Evolutionary conservation across 2,888 invertebrate species (phyloP).

Genomic region (Punctoribates punctum): DNA sequence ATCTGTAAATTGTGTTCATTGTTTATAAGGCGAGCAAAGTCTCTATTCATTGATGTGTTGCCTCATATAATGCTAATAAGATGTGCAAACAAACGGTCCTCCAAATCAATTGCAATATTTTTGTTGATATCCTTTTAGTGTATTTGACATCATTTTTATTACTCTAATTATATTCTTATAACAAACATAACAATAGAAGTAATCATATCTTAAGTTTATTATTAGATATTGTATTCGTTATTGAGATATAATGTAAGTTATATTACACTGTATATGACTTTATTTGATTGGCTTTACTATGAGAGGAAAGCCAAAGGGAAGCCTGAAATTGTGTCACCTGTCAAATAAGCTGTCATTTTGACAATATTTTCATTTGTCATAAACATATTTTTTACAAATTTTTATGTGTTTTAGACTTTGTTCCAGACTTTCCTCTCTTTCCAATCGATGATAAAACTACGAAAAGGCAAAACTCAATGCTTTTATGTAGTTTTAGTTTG

Average conservation of each 20-base stretch:
- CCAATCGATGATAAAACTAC: not conserved
- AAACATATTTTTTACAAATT: not conserved
- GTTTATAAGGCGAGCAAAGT: no score
- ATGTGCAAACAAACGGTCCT: not conserved
- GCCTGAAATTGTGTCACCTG: not conserved
- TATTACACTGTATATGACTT: not conserved
- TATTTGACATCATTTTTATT: conserved; percentile 3
- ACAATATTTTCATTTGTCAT: conserved; percentile 8
- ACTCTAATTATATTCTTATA: conserved; percentile 8
- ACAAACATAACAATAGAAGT: not conserved
- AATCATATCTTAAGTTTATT: not conserved
- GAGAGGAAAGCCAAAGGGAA: not conserved
- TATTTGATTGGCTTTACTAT: not conserved
- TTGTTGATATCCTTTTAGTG: not conserved
- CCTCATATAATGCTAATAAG: not conserved
- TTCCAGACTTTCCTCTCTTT: not conserved
- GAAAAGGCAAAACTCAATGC: not conserved
- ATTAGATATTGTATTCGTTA: conserved; percentile 5
- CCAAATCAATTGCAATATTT: not conserved
- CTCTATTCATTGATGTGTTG: not conserved
- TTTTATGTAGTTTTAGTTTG: not conserved
- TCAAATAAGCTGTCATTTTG: not conserved
- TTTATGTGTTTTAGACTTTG: not conserved
- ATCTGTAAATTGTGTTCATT: no score
- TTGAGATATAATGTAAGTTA: not conserved